Evolutionary conservation across 2,888 invertebrate species (phyloP), one percentile per base, ranked within the genome.

Genomic region (Seira musarum): DNA sequence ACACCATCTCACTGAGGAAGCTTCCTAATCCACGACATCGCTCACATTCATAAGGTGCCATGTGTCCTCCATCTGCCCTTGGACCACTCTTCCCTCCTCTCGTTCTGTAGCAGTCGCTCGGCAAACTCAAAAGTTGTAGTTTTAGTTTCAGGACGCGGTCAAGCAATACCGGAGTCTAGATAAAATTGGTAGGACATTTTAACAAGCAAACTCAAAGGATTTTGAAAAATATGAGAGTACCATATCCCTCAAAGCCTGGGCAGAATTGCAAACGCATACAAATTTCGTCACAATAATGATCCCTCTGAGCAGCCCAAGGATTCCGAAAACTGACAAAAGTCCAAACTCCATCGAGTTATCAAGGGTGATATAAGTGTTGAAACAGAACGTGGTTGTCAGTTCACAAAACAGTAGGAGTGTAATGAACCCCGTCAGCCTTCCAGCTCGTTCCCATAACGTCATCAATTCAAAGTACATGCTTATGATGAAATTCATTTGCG

Each of bases 391-490:
- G 1, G 69, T 61, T 0, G 83, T 79, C 65, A 63, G 19, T 1
- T 79, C 75, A 17, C 76, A 53, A 57, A 83, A 81, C 1, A 79
- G 21, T 13, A 83, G 8, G 15, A 83, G 61, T 0, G 80, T 73
- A 0, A 79, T 24, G 40, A 79, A 63, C 6, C 83, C 83, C 2
- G 78, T 78, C 19, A 73, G 13, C 10, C 5, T 46, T 2, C n/a
- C 53, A 0, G 63, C 63, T 22, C 60, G 46, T 40, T 66, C 72
- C 81, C 81, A 82, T 19, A 78, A 19, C 25, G 35, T 49, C 66
- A 77, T 60, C 40, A 69, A 49, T 0, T 81, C 81, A 73, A 81
- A 81, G 65, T 81, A 81, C 22, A 35, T 53, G 40, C 40, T 40
- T 10, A 81, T 49, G 1, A 65, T 22, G 1, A 25, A 53, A 15